These are phyloP conservation scores for Tokudaia muenninki DNA, from an alignment of 2,797 vertebrate genomes.

Conservation along the genomic window DNA sequence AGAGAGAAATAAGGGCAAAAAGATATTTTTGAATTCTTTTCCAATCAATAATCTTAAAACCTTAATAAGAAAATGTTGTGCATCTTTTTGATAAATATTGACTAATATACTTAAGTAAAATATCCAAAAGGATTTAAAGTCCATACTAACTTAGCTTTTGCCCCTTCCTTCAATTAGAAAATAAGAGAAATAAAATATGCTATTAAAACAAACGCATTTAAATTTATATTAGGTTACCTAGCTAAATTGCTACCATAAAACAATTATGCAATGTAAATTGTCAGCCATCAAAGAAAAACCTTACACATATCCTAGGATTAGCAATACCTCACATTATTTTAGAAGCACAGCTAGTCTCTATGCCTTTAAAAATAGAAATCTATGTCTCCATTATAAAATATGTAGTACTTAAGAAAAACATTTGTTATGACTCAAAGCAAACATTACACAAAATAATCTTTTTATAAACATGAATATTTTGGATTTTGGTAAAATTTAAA, in stretches of 20 bases:
- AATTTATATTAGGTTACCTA: slow-evolving; percentile 79
- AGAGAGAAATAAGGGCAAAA: slow-evolving; percentile 88
- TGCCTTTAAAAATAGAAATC: slow-evolving; percentile 72
- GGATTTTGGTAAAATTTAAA: slow-evolving; percentile 44
- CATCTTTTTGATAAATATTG: slow-evolving; percentile 86
- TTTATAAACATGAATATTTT: slow-evolving; percentile 48
- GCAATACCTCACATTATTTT: slow-evolving; percentile 67
- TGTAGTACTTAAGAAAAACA: slow-evolving; percentile 53
- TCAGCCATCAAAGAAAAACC: slow-evolving; percentile 77
- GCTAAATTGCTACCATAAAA: slow-evolving; percentile 78
- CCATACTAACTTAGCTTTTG: slow-evolving; percentile 81
- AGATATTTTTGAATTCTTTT: slow-evolving; percentile 88
- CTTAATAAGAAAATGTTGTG: slow-evolving; percentile 88
- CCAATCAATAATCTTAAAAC: slow-evolving; percentile 89
- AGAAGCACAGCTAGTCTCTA: slow-evolving; percentile 57
- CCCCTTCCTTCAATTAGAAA: slow-evolving; percentile 73
- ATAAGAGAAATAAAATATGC: slow-evolving; percentile 77
- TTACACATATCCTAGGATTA: slow-evolving; percentile 74
- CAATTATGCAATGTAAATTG: slow-evolving; percentile 76
- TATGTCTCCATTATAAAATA: slow-evolving; percentile 66
- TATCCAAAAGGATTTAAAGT: slow-evolving; percentile 86
- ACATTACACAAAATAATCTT: slow-evolving; percentile 58
- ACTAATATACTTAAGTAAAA: slow-evolving; percentile 84
- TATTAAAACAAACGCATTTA: slow-evolving; percentile 81
- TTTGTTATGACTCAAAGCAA: slow-evolving; percentile 52